Conservation (phyloP, 2,888 invertebrate species). For the Gymnocheta viridis region DNA sequence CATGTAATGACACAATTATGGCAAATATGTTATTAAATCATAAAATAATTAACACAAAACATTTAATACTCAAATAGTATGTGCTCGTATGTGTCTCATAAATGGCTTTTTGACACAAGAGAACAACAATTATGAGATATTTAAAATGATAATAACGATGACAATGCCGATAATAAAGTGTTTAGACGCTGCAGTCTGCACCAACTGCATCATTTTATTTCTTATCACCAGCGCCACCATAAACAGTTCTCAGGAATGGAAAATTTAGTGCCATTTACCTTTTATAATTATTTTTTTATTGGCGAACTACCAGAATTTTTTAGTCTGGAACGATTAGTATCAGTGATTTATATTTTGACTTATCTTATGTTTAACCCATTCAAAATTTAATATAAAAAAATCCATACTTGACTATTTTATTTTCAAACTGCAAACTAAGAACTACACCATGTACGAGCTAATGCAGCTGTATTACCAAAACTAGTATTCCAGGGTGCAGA, state of each 20-base stretch:
- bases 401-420: no score
- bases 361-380: no score
- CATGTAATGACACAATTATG: constrained; percentile 53
- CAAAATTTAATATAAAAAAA: no score
- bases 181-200: not conserved
- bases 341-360: no score
- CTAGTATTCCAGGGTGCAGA: no score
- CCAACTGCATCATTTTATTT: not conserved
- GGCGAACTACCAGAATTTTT: no score
- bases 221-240: constrained; percentile 4
- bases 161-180: constrained; percentile 13
- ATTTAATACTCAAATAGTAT: constrained; percentile 19
- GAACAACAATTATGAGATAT: constrained; percentile 46
- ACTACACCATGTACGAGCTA: no score
- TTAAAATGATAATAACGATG: constrained; percentile 25
- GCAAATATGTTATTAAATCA: constrained; percentile 51
- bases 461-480: no score
- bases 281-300: not conserved
- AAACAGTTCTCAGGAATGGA: not conserved
- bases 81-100: constrained; percentile 10
- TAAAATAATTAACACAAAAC: constrained; percentile 57
- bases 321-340: no score
- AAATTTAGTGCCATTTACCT: not conserved
- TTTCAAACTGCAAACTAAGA: no score
- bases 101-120: constrained; percentile 51